Base-by-base conservation (phyloP, 2,888 invertebrate species). In the Geophilus truncorum region DNA sequence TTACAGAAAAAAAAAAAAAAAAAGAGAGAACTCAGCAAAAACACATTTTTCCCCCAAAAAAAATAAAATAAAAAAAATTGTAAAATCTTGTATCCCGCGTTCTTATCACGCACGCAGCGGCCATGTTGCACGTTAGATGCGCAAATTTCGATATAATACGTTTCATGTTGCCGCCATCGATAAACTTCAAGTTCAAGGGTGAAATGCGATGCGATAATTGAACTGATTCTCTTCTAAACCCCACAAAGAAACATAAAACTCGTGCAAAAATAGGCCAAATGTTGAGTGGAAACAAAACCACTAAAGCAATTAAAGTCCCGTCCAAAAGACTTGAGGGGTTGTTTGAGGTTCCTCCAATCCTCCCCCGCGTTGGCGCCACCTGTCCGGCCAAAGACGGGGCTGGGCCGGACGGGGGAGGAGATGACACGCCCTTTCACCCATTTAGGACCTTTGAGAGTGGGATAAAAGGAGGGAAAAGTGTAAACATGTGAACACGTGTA, bases 181-280 rank as follows among this genome's bases (percentile, higher is more conserved):
- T 62, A 62, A 62, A 62, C 57, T 62, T 62, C 57, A 62, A 62
- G 57, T 62, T 62, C 57, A 62, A 62, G 57, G 57, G 57, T 62
- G 57, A 23, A 62, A 62, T 23, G 18, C 21, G 23, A 62, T 23
- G 21, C 18, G 57, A 62, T 62, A 62, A 62, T 62, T 62, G 57
- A 23, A 18, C 57, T 21, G 57, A 62, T 62, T 62, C 21, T 62
- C 21, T 10, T 62, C 21, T 23, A 62, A 62, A 62, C 23, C 57
- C 57, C 7, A 62, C 57, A 62, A 62, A 62, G 57, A 62, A 62
- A 62, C 57, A 62, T 62, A 62, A 62, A 62, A 21, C 57, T 62
- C 10, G 18, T 62, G 21, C 57, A 62, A 62, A 62, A 62, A 62
- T 62, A 62, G 57, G 57, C 57, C 57, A 62, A 62, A 23, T 62